Evolutionary conservation across 23 tunicate species (phyloP), one percentile per base, ranked within the genome.

Genomic region (Halocynthia aurantium): DNA sequence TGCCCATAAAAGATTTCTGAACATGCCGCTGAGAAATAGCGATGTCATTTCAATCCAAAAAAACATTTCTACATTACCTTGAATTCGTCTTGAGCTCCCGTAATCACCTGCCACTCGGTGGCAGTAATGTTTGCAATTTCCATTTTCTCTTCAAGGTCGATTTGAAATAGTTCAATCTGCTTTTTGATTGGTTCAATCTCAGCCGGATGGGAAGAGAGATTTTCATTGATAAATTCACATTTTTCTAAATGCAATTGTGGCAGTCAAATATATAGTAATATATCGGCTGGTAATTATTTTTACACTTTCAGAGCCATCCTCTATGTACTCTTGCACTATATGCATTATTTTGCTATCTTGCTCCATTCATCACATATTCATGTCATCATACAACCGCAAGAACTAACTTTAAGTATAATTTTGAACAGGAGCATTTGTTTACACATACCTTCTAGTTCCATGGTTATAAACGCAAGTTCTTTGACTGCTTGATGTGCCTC

Each of bases 401-500:
- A 31, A 31, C 4, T 31, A 31, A 31, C 44, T 31, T 31, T 4
- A 31, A 31, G 44, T 31, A 31, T 31, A 31, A 31, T 4, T 31
- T 31, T 31, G 4, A 31, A 31, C 44, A 31, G 44, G 44, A 31
- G 44, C 44, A 31, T 31, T 31, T 31, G 44, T 31, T 31, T 0
- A 31, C 44, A 21, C 57, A 7, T 56, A 88, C 95, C 83, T 88
- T 83, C 80, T 12, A 84, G 64, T 31, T 89, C 96, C 19, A 85
- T 84, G n/a, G 77, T 53, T 15, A 77, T 60, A 49, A 71, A 49
- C 52, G 81, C 63, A 50, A 90, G 19, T 52, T 85, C 90, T 53
- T 85, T 90, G 52, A 76, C 78, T 7, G 84, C 60, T 20, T 81
- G 83, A 50, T n/a, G 13, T 0, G 97, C 88, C 15, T 90, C 97